Evolutionary conservation across 2,797 vertebrate species (phyloP).

Genomic region (Calcarius lapponicus): DNA sequence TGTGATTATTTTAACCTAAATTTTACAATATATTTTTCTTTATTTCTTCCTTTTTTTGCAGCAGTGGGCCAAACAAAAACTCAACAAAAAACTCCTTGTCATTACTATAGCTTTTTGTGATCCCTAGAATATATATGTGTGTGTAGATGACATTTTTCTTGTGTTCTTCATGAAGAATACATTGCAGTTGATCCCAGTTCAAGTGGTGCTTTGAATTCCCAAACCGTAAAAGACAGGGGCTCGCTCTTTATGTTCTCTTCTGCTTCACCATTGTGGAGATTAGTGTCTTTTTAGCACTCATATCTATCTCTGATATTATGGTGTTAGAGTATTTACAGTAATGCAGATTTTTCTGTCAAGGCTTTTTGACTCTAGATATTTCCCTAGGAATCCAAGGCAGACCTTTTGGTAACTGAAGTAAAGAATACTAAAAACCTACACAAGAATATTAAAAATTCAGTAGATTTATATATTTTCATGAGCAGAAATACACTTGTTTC

Average conservation of each 20-base stretch:
- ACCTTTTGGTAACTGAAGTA: not conserved
- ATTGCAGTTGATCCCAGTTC: not conserved
- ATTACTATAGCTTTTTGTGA: not conserved
- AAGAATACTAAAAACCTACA: not conserved
- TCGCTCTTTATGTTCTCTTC: not conserved
- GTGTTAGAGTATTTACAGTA: not conserved
- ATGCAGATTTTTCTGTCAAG: not conserved
- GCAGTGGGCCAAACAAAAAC: not conserved
- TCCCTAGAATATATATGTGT: not conserved
- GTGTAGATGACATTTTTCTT: not conserved
- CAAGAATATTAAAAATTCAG: not conserved
- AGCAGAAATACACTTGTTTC: not conserved
- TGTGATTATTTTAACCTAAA: not conserved
- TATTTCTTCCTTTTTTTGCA: not conserved
- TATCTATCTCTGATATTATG: not conserved
- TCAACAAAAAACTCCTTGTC: not conserved
- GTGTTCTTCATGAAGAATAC: not conserved
- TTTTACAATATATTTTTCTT: not conserved
- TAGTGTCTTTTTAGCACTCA: not conserved
- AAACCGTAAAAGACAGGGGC: not conserved
- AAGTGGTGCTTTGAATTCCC: not conserved
- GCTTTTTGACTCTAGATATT: not conserved
- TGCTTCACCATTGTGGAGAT: not conserved
- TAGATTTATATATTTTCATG: not conserved
- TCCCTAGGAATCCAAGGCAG: not conserved